Evolutionary conservation across 2,888 invertebrate genomes (phyloP), one percentile per base, ranked within the genome.

Genomic region (Meiosimyza decipiens): DNA sequence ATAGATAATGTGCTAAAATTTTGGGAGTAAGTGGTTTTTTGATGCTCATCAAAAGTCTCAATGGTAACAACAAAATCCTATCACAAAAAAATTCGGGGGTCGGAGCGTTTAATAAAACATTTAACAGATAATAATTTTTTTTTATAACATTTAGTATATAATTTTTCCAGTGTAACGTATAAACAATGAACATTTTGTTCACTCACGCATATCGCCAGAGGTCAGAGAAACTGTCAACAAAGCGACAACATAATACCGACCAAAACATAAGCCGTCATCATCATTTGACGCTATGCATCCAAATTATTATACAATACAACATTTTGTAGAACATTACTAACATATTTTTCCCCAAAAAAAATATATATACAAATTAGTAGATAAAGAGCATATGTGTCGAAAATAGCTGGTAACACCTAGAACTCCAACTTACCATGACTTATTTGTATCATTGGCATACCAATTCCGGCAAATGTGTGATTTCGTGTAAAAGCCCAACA

Each of bases 371-470:
- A 63, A 15, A 33, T 6, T 13, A 2, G 22, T 22, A 22, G 22
- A 49, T 72, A 16, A 55, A 18, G 9, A 40, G 9, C 28, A 28
- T 28, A 28, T 28, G 28, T 28, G 40, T 9, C 40, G 40, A 40
- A 40, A 40, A 40, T 9, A 9, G 9, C 40, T 9, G 40, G 9
- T 40, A 40, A 40, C 51, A 59, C 28, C 57, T 40, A 47, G 74
- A 72, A 80, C 81, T 78, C 79, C 79, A 80, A 82, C 85, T 81
- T 79, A 85, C 85, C 85, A 79, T 84, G 83, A 82, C 84, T 85
- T 77, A 85, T 84, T 81, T 86, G 85, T 80, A 85, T 84, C 76
- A 85, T 79, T 73, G 85, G 82, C 79, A 85, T 78, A 66, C 82
- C 84, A 76, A 76, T 81, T 40, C 73, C 80, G 33, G 75, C 75